Percentiles rank a stretch among this genome's conserved stretches.
Evolutionary conservation across 1,140 invertebrate species (phyloP).

Genomic region (Caenorhabditis tropicalis): DNA sequence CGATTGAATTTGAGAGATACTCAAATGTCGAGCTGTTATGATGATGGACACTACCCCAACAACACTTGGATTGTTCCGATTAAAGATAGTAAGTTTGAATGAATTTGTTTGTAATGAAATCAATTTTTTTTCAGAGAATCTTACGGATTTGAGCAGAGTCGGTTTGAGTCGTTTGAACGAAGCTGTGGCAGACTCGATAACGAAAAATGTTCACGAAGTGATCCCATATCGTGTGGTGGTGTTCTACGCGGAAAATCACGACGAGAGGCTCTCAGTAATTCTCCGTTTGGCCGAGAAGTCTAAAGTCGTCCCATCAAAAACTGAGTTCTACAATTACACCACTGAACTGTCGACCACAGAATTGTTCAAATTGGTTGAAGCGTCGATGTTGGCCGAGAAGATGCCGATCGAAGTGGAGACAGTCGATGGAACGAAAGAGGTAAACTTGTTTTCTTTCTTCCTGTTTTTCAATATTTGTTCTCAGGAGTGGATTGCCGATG

Average conservation of each 20-base stretch:
- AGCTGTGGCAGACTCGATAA: not conserved
- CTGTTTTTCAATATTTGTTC: not conserved
- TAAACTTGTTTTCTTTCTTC: not conserved
- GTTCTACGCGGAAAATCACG: conserved; percentile 5
- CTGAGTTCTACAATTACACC: not conserved
- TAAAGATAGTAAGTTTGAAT: conserved; percentile 5
- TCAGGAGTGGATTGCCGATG: conserved; percentile 24
- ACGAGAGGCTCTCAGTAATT: not conserved
- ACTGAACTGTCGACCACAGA: not conserved
- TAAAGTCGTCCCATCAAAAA: not conserved
- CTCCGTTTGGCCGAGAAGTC: conserved; percentile 32
- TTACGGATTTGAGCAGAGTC: not conserved
- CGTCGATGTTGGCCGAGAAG: not conserved
- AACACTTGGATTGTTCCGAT: not conserved
- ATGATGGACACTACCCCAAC: not conserved
- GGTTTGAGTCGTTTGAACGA: not conserved
- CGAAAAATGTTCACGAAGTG: not conserved
- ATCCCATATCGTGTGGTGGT: not conserved
- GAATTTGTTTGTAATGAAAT: not conserved
- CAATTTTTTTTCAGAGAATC: not conserved
- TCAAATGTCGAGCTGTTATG: not conserved
- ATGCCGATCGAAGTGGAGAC: conserved; percentile 2
- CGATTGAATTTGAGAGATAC: not conserved
- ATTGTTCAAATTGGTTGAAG: not conserved
- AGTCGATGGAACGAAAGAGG: not conserved